Conservation (phyloP, 1,140 invertebrate species). For the Hylaeus anthracinus region DNA sequence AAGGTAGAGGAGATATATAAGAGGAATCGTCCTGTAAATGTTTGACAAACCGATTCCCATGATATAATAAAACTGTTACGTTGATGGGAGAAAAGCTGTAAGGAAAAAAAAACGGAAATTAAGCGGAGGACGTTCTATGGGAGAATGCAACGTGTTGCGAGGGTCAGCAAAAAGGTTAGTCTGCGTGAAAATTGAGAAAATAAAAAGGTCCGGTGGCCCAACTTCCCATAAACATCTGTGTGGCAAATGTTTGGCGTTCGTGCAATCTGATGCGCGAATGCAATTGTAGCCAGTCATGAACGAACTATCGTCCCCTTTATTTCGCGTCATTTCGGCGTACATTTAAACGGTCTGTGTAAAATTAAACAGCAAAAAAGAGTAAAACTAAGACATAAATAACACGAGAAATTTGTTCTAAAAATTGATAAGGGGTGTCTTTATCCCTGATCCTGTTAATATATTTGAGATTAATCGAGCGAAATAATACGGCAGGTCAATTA, state of each 20-base stretch:
- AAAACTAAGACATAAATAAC: too few species aligned
- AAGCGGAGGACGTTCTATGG: background rate
- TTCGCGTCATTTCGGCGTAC: constrained; percentile 4
- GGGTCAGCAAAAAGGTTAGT: constrained; percentile 22
- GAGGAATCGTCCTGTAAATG: background rate
- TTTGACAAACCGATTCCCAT: background rate
- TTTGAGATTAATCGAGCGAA: too few species aligned
- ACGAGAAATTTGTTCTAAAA: too few species aligned
- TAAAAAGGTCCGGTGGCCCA: constrained; percentile 24
- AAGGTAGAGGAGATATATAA: too few species aligned
- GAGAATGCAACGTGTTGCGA: constrained; percentile 4
- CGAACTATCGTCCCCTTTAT: constrained; percentile 30
- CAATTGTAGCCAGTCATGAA: constrained; percentile 51
- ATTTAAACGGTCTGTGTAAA: background rate
- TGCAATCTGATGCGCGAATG: constrained; percentile 54
- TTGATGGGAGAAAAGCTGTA: background rate
- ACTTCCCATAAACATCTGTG: constrained; percentile 55
- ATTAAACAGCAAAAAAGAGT: too few species aligned
- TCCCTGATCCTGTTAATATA: too few species aligned
- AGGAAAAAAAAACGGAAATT: background rate
- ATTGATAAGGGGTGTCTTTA: too few species aligned
- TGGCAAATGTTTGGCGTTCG: constrained; percentile 55
- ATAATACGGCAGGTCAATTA: too few species aligned
- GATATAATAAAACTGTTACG: background rate
- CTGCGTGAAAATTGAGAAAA: constrained; percentile 15